These are phyloP conservation scores for Heterodera carotae DNA, from an alignment of 1,140 invertebrate genomes.

Conservation along the genomic window DNA sequence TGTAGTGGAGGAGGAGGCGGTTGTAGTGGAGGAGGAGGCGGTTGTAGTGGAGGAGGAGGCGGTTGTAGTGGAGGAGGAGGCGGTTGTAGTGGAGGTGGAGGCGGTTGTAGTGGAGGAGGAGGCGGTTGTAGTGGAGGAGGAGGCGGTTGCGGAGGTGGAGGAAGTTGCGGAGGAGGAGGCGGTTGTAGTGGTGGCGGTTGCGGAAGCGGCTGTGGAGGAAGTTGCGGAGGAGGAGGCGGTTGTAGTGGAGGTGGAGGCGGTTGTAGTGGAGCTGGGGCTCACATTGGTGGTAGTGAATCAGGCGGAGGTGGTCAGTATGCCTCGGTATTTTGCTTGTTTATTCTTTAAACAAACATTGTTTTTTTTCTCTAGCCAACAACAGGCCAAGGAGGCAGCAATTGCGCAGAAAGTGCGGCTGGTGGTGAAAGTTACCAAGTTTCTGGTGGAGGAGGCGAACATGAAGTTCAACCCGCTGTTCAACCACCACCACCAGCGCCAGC, in stretches of 20 bases:
- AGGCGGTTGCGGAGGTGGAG: not conserved
- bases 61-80: not conserved
- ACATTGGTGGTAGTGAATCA: not conserved
- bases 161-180: not conserved
- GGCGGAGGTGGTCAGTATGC: constrained; percentile 2
- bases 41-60: too few species aligned
- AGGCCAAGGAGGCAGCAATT: not conserved
- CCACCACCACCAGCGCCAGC: not conserved
- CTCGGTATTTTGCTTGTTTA: not conserved
- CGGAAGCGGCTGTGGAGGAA: not conserved
- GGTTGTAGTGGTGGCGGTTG: not conserved
- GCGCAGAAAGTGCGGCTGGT: constrained; percentile 4
- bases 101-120: not conserved
- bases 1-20: too few species aligned
- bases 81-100: too few species aligned
- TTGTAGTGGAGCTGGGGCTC: not conserved
- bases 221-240: not conserved
- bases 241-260: not conserved
- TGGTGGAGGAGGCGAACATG: constrained; percentile 1
- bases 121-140: not conserved
- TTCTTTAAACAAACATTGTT: not conserved
- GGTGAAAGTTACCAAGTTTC: constrained; percentile 7
- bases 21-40: not conserved
- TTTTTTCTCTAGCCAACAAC: not conserved
- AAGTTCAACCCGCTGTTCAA: constrained; percentile 4